Evolutionary conservation across 2,888 invertebrate species (phyloP).

Genomic region (Nezara viridula): DNA sequence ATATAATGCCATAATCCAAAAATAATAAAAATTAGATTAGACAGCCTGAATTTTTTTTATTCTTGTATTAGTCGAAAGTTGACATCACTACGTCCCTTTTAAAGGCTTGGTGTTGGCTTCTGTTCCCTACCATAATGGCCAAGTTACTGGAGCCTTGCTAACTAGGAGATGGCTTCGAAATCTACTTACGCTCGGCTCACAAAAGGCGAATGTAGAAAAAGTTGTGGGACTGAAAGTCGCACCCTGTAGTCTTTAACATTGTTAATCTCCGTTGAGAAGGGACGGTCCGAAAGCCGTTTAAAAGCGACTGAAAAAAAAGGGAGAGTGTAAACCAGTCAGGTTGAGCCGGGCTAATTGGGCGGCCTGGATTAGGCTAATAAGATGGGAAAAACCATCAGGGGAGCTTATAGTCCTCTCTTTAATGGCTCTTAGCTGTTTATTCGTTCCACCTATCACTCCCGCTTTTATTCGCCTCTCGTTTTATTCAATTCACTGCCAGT

Average conservation of each 20-base stretch:
- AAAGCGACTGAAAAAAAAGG: slow-evolving; percentile 26
- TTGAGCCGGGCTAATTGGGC: slow-evolving; percentile 8
- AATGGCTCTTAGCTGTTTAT: slow-evolving; percentile 44
- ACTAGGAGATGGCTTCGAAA: slow-evolving; percentile 29
- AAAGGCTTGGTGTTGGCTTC: not conserved
- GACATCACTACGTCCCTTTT: not conserved
- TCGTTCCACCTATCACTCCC: slow-evolving; percentile 34
- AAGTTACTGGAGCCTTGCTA: slow-evolving; percentile 23
- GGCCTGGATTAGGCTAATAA: slow-evolving; percentile 39
- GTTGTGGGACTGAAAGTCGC: slow-evolving; percentile 35
- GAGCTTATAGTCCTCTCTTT: slow-evolving; percentile 22
- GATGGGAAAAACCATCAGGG: slow-evolving; percentile 36
- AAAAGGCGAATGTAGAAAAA: slow-evolving; percentile 27
- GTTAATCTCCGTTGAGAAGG: slow-evolving; percentile 30
- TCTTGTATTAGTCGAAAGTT: not conserved
- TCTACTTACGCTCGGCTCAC: slow-evolving; percentile 8
- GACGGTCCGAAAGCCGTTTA: slow-evolving; percentile 45
- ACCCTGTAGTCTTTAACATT: slow-evolving; percentile 31
- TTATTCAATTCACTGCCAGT: slow-evolving; percentile 29
- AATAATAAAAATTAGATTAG: not conserved
- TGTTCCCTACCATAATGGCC: not conserved
- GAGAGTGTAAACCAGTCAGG: slow-evolving; percentile 36
- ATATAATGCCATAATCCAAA: not conserved
- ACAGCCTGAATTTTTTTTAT: not conserved
- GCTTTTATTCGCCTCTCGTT: slow-evolving; percentile 33